Conservation (phyloP, 2,888 invertebrate species). For the Rambutsinella grinnellia region DNA sequence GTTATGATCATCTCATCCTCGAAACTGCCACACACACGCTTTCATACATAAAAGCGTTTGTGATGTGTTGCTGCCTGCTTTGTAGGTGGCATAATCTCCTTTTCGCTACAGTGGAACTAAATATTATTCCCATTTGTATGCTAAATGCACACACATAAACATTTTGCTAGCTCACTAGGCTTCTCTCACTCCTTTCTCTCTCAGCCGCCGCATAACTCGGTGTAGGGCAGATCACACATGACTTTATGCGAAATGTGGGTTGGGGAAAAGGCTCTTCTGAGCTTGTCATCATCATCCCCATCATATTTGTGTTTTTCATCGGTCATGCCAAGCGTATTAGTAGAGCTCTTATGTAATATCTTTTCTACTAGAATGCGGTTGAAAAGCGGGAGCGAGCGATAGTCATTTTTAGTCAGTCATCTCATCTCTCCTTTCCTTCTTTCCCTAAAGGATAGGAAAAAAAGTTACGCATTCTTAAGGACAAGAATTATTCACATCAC, state of each 20-base stretch:
- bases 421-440: conserved; percentile 25
- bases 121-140: conserved; percentile 59
- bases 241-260: conserved; percentile 53
- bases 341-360: too few species aligned
- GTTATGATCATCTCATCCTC: too few species aligned
- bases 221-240: too few species aligned
- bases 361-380: too few species aligned
- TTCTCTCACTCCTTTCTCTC: neutral
- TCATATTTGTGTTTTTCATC: conserved; percentile 4
- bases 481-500: conserved; percentile 52
- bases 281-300: conserved; percentile 17
- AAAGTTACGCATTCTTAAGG: conserved; percentile 44
- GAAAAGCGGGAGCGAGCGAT: conserved; percentile 14
- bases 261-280: conserved; percentile 46
- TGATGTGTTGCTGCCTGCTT: conserved; percentile 42
- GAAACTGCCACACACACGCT: conserved; percentile 27
- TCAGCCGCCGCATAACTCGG: too few species aligned
- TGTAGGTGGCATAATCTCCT: conserved; percentile 58
- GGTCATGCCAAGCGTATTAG: conserved; percentile 3
- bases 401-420: conserved; percentile 39
- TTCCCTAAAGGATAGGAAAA: conserved; percentile 30
- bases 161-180: conserved; percentile 16
- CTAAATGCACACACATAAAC: conserved; percentile 43
- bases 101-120: conserved; percentile 40
- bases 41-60: conserved; percentile 9